These are phyloP conservation scores for Melanophora roralis DNA, from an alignment of 2,888 invertebrate species.

Conservation along the genomic window DNA sequence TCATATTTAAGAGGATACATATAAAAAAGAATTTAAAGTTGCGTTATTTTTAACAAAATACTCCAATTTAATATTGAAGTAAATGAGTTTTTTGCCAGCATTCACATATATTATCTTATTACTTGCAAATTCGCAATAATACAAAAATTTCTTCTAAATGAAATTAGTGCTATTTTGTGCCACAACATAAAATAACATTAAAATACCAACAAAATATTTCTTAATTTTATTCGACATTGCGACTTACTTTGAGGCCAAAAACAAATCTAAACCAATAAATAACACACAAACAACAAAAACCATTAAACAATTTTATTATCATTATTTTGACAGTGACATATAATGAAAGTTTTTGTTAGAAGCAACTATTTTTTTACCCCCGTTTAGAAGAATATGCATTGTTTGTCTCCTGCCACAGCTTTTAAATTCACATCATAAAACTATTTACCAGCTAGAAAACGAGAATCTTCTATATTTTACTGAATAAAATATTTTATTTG, in stretches of 20 bases:
- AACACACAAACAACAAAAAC: slow-evolving; percentile 47
- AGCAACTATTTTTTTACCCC: neutral
- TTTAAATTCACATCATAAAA: slow-evolving; percentile 36
- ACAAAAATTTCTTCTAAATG: no score
- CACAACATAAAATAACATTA: neutral
- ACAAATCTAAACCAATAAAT: slow-evolving; percentile 46
- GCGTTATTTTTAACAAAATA: no score
- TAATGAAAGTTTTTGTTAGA: slow-evolving; percentile 44
- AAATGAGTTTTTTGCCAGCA: no score
- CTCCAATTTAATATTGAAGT: no score
- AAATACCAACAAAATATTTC: slow-evolving; percentile 21
- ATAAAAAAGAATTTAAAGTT: no score
- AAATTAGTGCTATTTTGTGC: neutral
- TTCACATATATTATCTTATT: no score
- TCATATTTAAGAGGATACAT: no score
- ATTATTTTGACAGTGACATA: slow-evolving; percentile 62
- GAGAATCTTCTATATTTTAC: slow-evolving; percentile 34
- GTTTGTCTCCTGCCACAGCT: neutral
- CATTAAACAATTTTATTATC: slow-evolving; percentile 62
- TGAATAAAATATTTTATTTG: slow-evolving; percentile 37
- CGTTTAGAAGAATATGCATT: neutral
- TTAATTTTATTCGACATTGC: slow-evolving; percentile 9
- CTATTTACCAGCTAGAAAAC: slow-evolving; percentile 32
- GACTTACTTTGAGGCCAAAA: neutral
- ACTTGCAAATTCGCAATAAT: no score